Base-by-base conservation (phyloP, 2,797 vertebrate species). In the Hoplostethus mediterraneus region DNA sequence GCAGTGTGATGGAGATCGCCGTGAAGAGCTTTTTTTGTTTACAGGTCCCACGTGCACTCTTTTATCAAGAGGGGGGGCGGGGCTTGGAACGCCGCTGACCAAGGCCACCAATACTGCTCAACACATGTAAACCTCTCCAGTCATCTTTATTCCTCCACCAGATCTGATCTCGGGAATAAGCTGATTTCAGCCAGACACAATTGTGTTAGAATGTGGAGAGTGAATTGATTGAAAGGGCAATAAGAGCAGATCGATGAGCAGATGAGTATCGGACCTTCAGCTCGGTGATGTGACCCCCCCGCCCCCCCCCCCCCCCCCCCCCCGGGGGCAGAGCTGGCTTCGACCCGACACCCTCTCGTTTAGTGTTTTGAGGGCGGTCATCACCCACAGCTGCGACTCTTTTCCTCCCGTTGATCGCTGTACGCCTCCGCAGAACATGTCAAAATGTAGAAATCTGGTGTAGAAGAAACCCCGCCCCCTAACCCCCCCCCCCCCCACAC, bases 361-460 rank as follows among this genome's bases (percentile, higher is more conserved):
- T 62, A 64, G 58, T 78, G 30, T 63, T 47, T 63, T n/a, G n/a
- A 38, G 65, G 64, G 21, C 10, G 8, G 72, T 21, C 21, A 21
- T 78, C 71, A 63, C 42, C 28, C 75, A 75, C 59, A 87, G 73
- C 63, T 71, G 60, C 33, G 67, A 69, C 71, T 73, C 30, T 67
- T 67, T 65, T 59, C 45, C 36, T 48, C 72, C 17, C 67, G 40
- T 21, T 55, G 56, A 63, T 74, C 61, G 28, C 4, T 55, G 53
- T 66, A 47, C 17, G 57, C 68, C 79, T 70, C 76, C 62, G 28
- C 17, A 21, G 52, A 45, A 63, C 75, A 80, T 45, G 71, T 74
- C 73, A 81, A 89, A 86, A 88, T 81, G 57, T 58, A 79, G 33
- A 85, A 63, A 77, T 87, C 77, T 66, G 67, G 62, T 65, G 61